Percentiles rank a stretch among this genome's conserved stretches.
phyloP scores from a whole-genome alignment of 2,113 vertebrate genomes.

The Rhinolophus sinicus region DNA sequence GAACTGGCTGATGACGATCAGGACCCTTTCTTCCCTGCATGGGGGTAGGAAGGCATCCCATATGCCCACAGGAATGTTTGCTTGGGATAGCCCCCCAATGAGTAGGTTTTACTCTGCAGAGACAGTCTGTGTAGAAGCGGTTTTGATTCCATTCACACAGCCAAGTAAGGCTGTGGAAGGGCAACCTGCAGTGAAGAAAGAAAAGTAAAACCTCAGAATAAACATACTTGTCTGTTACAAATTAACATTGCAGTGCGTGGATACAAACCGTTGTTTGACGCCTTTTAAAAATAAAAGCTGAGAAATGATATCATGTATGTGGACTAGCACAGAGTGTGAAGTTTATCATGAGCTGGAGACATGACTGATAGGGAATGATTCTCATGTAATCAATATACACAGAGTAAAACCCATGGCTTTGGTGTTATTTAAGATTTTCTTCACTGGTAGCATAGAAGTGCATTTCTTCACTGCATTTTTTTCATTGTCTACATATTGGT shows the following conservation, averaged over 20 bases:
- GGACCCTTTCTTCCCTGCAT: background rate
- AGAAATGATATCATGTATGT: background rate
- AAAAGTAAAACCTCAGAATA: constrained; percentile 18
- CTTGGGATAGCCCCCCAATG: background rate
- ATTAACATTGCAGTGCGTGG: constrained; percentile 3
- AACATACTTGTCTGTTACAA: constrained; percentile 8
- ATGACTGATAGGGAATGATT: background rate
- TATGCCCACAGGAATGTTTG: background rate
- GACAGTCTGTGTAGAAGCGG: background rate
- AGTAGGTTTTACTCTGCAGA: constrained; percentile 14
- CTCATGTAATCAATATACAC: background rate
- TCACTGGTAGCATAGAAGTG: background rate
- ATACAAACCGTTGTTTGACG: background rate
- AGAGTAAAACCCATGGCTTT: background rate
- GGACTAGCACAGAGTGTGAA: background rate
- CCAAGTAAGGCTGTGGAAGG: constrained; percentile 45
- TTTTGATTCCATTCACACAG: background rate
- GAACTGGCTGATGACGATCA: background rate
- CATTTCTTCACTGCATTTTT: background rate
- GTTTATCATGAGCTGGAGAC: background rate
- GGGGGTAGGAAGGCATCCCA: constrained; percentile 12
- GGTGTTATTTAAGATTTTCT: constrained; percentile 12
- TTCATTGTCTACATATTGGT: background rate
- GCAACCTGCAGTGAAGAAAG: background rate
- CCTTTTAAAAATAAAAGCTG: background rate